Evolutionary conservation across 2,113 vertebrate species (phyloP).

Genomic region (Microtus oregoni): DNA sequence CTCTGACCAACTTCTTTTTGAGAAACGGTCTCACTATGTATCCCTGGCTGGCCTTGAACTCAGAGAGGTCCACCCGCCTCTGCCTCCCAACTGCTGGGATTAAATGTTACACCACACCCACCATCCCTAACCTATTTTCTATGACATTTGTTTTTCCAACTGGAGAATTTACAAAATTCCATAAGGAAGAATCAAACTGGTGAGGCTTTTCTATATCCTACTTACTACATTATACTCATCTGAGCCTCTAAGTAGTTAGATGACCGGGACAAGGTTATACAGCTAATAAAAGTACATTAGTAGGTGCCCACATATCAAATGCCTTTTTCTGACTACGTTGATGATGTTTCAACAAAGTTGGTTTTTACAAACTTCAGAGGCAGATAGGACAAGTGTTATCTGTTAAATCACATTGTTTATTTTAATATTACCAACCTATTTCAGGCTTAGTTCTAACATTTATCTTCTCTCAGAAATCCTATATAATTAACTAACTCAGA

Average conservation of each 20-base stretch:
- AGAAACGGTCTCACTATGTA: neutral
- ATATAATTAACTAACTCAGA: constrained; percentile 25
- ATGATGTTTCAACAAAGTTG: constrained; percentile 15
- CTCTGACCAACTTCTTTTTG: neutral
- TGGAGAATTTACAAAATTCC: neutral
- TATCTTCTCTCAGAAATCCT: constrained; percentile 20
- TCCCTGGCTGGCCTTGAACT: neutral
- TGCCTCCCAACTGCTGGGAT: neutral
- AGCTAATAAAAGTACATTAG: constrained; percentile 44
- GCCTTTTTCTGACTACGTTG: constrained; percentile 3
- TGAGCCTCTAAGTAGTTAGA: constrained; percentile 12
- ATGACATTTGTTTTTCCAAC: constrained; percentile 15
- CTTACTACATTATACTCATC: neutral
- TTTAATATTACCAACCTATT: constrained; percentile 29
- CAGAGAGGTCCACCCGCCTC: neutral
- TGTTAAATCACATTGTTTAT: constrained; percentile 7
- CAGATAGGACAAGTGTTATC: neutral
- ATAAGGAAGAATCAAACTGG: neutral
- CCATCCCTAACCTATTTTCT: neutral
- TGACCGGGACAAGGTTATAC: constrained; percentile 5
- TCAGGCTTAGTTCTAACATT: constrained; percentile 41
- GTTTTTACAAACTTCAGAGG: constrained; percentile 28
- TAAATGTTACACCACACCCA: neutral
- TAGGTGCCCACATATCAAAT: neutral
- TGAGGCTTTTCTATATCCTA: constrained; percentile 18